Evolutionary conservation across 2,888 invertebrate genomes (phyloP).

Genomic region (Hemithea aestivaria): DNA sequence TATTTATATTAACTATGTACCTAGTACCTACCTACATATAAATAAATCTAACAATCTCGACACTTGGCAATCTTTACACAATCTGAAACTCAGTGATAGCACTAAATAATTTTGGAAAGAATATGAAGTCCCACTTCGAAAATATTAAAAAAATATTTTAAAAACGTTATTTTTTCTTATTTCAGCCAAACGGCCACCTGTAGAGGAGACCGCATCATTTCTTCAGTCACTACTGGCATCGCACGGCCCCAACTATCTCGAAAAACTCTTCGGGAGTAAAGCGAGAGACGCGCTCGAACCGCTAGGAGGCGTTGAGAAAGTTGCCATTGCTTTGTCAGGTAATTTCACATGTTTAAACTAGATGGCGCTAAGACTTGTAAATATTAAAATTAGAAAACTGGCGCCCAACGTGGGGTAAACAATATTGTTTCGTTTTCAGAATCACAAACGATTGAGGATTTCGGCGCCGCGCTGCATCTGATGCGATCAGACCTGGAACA

Average conservation of each 20-base stretch:
- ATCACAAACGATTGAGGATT: conserved; percentile 97
- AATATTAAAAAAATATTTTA: background rate
- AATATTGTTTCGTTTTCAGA: conserved; percentile 72
- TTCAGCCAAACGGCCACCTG: conserved; percentile 96
- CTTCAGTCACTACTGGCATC: conserved; percentile 95
- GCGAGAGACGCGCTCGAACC: conserved; percentile 94
- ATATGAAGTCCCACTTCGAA: background rate
- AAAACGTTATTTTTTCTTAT: conserved; percentile 25
- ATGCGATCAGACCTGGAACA: conserved; percentile 95
- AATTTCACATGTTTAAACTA: conserved; percentile 32
- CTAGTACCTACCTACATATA: no score
- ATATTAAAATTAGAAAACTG: conserved; percentile 17
- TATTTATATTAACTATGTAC: no score
- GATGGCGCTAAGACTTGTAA: conserved; percentile 9
- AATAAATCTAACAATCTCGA: no score
- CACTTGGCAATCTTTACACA: no score
- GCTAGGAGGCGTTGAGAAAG: conserved; percentile 95
- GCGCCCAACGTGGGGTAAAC: conserved; percentile 20
- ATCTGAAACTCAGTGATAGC: no score
- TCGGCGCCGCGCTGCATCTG: conserved; percentile 91
- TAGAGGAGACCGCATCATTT: conserved; percentile 97
- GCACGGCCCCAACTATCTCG: conserved; percentile 97
- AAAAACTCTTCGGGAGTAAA: conserved; percentile 97
- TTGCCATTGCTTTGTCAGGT: conserved; percentile 97
- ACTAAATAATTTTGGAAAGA: no score